These are phyloP conservation scores for Drosophila testacea DNA, from an alignment of 2,888 invertebrate genomes.

Conservation along the genomic window DNA sequence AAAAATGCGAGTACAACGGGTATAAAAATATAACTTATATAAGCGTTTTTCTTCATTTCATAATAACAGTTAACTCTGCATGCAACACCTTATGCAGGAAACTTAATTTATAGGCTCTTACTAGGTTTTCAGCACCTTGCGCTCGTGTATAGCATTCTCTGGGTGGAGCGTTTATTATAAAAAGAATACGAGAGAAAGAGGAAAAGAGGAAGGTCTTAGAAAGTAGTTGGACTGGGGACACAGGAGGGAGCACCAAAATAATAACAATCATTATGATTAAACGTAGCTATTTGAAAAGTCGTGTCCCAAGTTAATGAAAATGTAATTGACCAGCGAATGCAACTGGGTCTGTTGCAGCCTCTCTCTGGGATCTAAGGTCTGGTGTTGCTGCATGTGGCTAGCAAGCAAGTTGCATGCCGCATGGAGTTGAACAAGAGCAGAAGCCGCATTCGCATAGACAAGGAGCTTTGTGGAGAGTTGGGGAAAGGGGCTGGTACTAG, in stretches of 20 bases:
- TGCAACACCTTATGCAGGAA: conserved; percentile 42
- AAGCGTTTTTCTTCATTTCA: conserved; percentile 1
- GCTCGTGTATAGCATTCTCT: conserved; percentile 37
- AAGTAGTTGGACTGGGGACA: conserved; percentile 37
- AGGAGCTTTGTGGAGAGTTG: conserved; percentile 26
- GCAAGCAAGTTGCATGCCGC: conserved; percentile 42
- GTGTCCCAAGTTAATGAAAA: conserved; percentile 86
- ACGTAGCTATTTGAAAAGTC: conserved; percentile 85
- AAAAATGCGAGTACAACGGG: conserved; percentile 7
- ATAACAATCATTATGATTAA: conserved; percentile 86
- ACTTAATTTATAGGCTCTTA: conserved; percentile 63
- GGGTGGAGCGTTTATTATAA: conserved; percentile 44
- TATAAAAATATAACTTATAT: not conserved
- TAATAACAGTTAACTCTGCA: conserved; percentile 38
- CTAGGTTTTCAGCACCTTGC: conserved; percentile 75
- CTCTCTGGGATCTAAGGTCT: conserved; percentile 8
- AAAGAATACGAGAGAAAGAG: conserved; percentile 12
- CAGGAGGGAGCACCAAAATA: conserved; percentile 55
- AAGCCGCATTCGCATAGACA: conserved; percentile 7
- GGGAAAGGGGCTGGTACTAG: conserved; percentile 11
- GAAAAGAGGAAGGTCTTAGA: conserved; percentile 47
- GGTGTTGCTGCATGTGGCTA: conserved; percentile 56
- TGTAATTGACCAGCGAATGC: conserved; percentile 85
- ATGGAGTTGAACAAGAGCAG: conserved; percentile 34
- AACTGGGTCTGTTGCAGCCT: conserved; percentile 61